Evolutionary conservation across 1,140 invertebrate species (phyloP).

Genomic region (Calycopis cecrops): DNA sequence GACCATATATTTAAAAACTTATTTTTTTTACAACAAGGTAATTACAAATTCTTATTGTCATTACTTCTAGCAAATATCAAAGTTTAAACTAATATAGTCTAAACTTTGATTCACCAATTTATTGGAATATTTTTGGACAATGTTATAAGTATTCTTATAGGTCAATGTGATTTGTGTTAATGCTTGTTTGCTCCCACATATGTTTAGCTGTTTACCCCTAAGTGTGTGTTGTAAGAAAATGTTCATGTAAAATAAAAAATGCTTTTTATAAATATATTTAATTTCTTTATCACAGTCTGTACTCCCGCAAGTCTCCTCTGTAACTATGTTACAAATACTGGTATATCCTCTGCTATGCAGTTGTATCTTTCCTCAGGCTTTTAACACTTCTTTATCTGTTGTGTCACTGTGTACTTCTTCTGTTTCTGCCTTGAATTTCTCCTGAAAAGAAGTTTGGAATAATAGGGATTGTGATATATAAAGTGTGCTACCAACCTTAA

Average conservation of each 20-base stretch:
- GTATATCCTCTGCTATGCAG: not conserved
- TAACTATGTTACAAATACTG: conserved; percentile 1
- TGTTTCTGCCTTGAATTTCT: conserved; percentile 57
- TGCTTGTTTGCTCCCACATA: not conserved
- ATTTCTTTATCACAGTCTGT: conserved; percentile 15
- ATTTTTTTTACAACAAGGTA: too few relatives aligned
- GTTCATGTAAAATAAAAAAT: conserved; percentile 16
- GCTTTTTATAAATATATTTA: conserved; percentile 14
- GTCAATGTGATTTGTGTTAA: not conserved
- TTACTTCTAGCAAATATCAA: too few relatives aligned
- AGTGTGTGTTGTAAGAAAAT: conserved; percentile 15
- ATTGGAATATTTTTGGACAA: not conserved
- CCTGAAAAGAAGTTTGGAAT: conserved; percentile 34
- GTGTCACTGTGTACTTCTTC: conserved; percentile 49
- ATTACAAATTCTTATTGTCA: too few relatives aligned
- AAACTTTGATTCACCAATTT: too few relatives aligned
- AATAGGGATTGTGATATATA: too few relatives aligned
- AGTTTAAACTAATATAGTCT: too few relatives aligned
- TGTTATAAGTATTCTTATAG: not conserved
- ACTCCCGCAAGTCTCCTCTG: not conserved
- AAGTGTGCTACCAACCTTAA: too few relatives aligned
- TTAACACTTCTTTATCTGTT: conserved; percentile 53
- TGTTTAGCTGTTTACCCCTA: not conserved
- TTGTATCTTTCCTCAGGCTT: conserved; percentile 31
- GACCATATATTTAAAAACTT: too few relatives aligned